These are phyloP conservation scores for Venturia canescens DNA, from an alignment of 1,140 invertebrate species.

Conservation along the genomic window DNA sequence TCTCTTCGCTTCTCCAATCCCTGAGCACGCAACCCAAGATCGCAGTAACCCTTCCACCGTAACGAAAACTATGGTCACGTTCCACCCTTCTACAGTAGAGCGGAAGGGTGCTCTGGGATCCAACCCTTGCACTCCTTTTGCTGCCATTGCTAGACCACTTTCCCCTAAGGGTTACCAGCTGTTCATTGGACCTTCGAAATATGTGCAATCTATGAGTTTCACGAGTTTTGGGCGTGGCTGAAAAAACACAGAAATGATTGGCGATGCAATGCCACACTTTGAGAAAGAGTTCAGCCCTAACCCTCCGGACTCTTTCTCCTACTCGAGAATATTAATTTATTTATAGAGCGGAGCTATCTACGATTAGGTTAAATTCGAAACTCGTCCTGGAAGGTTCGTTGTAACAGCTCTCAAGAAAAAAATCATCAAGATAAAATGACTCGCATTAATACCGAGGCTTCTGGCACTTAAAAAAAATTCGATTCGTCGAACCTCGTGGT, in stretches of 20 bases:
- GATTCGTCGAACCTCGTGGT: background rate
- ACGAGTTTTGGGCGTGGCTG: slow-evolving; percentile 11
- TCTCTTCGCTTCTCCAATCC: background rate
- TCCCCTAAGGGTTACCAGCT: background rate
- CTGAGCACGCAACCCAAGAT: background rate
- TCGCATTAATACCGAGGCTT: slow-evolving; percentile 4
- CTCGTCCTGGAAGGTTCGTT: background rate
- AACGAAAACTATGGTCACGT: slow-evolving; percentile 1
- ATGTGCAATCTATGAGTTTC: background rate
- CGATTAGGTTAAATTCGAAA: background rate
- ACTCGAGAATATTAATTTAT: background rate
- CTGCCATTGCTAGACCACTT: background rate
- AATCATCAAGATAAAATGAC: background rate
- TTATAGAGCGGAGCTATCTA: background rate
- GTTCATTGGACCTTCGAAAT: slow-evolving; percentile 1
- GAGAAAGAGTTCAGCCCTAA: background rate
- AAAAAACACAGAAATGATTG: background rate
- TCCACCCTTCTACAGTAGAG: background rate
- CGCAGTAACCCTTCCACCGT: slow-evolving; percentile 1
- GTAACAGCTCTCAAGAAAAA: slow-evolving; percentile 6
- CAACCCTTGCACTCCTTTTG: slow-evolving; percentile 9
- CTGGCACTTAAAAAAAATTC: slow-evolving; percentile 18
- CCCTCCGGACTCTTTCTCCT: background rate
- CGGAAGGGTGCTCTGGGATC: background rate
- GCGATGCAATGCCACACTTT: background rate